Base-by-base conservation (phyloP, 2,797 vertebrate genomes). In the Paedocypris micromegethes region DNA sequence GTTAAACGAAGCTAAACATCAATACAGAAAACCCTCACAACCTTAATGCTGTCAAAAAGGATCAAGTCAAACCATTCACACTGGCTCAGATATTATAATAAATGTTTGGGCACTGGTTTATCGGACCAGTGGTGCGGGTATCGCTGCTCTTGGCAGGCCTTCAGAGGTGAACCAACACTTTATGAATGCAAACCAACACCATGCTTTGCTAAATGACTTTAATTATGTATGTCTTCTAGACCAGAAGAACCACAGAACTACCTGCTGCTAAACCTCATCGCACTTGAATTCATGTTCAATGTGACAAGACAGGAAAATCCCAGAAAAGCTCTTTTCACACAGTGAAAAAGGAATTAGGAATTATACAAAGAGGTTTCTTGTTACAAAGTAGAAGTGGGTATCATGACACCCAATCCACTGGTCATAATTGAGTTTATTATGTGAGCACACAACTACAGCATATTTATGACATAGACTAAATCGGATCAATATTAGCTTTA, bases 1-100 rank as follows among this genome's bases (percentile, higher is more conserved):
- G 86, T 86, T 82, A 82, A 87, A 86, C 53, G 70, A 72, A 72
- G 69, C 72, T 88, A 88, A 90, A 89, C 86, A 79, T 81, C 78
- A 80, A 80, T 80, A 79, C 58, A 47, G 6, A 66, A 53, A 49
- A 50, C n/a, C 82, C 81, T 83, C 84, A 80, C 80, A 84, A 60
- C 46, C 60, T 51, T 53, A 58, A 70, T 64, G 46, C 41, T 48
- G 58, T 51, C 58, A 65, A 48, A 66, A 65, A 65, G 2, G n/a
- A 44, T 45, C 61, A 53, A 45, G 55, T 66, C 41, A 44, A 48
- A 50, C 23, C 9, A 39, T 67, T 43, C 46, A 68, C 53, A 47
- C 55, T 23, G 60, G 39, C 66, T 5, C 3, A 59, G 4, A 51
- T 60, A 45, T 8, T 8, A 4, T 39, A 40, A 4, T 59, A 58